These are phyloP conservation scores for Exaiptasia diaphana DNA, from an alignment of 64 coral and sea anemone genomes.

Conservation along the genomic window DNA sequence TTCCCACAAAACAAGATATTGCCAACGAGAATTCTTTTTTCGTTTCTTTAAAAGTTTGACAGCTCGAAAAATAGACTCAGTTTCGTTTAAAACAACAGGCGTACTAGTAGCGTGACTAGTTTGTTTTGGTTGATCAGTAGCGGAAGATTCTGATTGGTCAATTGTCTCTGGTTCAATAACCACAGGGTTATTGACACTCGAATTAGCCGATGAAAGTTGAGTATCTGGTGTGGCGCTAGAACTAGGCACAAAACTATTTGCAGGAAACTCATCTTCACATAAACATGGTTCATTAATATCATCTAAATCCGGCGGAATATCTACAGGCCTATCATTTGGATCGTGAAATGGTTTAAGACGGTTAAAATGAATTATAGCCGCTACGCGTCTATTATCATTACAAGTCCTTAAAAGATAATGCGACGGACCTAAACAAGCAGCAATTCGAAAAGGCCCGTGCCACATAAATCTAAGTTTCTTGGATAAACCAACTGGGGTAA, in stretches of 20 bases:
- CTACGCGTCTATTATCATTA: constrained; percentile 2
- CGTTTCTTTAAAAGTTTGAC: constrained; percentile 29
- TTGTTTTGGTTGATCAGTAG: background rate
- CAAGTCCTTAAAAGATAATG: constrained; percentile 35
- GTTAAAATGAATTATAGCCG: constrained; percentile 23
- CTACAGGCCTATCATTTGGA: constrained; percentile 7
- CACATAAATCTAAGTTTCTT: constrained; percentile 22
- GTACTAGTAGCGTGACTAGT: background rate
- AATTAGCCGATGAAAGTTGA: background rate
- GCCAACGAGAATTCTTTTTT: background rate
- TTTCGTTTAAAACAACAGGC: background rate
- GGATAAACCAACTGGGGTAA: background rate
- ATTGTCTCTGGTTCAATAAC: background rate
- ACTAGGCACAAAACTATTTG: constrained; percentile 11
- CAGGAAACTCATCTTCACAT: background rate
- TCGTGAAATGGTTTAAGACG: constrained; percentile 28
- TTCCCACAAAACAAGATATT: constrained; percentile 37
- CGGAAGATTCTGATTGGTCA: background rate
- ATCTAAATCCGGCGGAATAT: background rate
- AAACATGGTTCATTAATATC: background rate
- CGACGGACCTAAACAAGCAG: background rate
- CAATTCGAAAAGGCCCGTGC: constrained; percentile 22
- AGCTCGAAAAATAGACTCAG: constrained; percentile 24
- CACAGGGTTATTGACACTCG: background rate
- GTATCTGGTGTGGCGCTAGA: too few relatives aligned